Conservation (phyloP, 2,888 invertebrate genomes). For the Strigamia crassipes region DNA sequence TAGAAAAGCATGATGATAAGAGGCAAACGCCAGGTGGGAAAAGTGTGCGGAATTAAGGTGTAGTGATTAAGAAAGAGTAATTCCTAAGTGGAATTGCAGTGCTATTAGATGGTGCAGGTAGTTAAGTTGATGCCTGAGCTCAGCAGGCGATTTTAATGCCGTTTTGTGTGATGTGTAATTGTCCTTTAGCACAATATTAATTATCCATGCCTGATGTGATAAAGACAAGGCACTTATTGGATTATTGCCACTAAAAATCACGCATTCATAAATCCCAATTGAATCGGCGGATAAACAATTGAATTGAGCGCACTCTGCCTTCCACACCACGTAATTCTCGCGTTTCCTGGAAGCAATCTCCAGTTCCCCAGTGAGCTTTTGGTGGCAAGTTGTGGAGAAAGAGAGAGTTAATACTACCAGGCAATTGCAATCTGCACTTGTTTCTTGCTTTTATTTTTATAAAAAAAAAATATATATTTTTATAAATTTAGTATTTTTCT, state of each 20-base stretch:
- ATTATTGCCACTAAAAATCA: constrained; percentile 18
- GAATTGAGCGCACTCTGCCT: constrained; percentile 16
- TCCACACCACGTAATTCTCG: constrained; percentile 21
- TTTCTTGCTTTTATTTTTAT: neutral
- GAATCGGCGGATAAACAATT: constrained; percentile 21
- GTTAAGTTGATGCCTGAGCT: constrained; percentile 3
- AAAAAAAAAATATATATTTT: too few relatives aligned
- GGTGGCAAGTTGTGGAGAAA: constrained; percentile 14
- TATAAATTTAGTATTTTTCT: neutral
- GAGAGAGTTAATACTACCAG: constrained; percentile 4
- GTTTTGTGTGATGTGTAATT: constrained; percentile 16
- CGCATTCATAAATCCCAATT: constrained; percentile 21
- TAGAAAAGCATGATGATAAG: constrained; percentile 21
- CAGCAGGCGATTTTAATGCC: constrained; percentile 21
- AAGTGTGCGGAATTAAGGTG: constrained; percentile 19
- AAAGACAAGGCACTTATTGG: constrained; percentile 16
- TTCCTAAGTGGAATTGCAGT: constrained; percentile 16
- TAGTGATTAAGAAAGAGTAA: constrained; percentile 17
- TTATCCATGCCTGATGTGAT: constrained; percentile 21
- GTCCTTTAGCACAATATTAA: constrained; percentile 16
- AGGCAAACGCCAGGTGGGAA: constrained; percentile 21
- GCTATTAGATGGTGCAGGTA: constrained; percentile 5
- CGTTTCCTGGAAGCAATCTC: constrained; percentile 16
- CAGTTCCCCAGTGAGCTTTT: constrained; percentile 5
- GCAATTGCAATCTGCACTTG: neutral